phyloP scores from a whole-genome alignment of 2,888 invertebrate genomes.

The Meta bourneti region DNA sequence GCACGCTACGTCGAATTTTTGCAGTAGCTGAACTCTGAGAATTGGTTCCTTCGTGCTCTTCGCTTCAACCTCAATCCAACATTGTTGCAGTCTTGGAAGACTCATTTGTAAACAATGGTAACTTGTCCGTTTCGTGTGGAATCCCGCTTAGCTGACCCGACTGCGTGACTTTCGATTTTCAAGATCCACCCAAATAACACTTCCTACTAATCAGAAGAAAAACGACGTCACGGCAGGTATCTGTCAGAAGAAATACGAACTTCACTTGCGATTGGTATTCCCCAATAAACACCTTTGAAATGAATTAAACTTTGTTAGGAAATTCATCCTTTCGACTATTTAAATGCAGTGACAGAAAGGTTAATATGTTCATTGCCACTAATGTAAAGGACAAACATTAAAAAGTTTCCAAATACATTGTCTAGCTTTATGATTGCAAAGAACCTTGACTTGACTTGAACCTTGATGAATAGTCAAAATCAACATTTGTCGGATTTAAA shows the following conservation, averaged over 20 bases:
- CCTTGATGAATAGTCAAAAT: too few relatives aligned
- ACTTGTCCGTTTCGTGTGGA: constrained; percentile 26
- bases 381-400: not conserved
- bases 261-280: constrained; percentile 17
- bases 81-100: constrained; percentile 15
- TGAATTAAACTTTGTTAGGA: too few relatives aligned
- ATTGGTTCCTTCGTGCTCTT: too few relatives aligned
- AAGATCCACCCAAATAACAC: constrained; percentile 41
- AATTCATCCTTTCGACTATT: not conserved
- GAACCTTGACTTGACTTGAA: too few relatives aligned
- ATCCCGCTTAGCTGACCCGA: constrained; percentile 36
- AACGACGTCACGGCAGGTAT: constrained; percentile 31
- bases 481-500: too few relatives aligned
- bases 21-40: too few relatives aligned
- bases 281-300: not conserved
- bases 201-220: not conserved
- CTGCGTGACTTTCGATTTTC: constrained; percentile 48
- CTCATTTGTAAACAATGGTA: constrained; percentile 42
- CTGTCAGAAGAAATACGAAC: not conserved
- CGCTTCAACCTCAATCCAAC: constrained; percentile 14
- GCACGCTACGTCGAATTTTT: too few relatives aligned
- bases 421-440: too few relatives aligned
- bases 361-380: not conserved
- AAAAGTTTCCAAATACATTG: not conserved
- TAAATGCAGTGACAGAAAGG: not conserved